Evolutionary conservation across 1,140 invertebrate species (phyloP).

Genomic region (Neodiprion virginianus): DNA sequence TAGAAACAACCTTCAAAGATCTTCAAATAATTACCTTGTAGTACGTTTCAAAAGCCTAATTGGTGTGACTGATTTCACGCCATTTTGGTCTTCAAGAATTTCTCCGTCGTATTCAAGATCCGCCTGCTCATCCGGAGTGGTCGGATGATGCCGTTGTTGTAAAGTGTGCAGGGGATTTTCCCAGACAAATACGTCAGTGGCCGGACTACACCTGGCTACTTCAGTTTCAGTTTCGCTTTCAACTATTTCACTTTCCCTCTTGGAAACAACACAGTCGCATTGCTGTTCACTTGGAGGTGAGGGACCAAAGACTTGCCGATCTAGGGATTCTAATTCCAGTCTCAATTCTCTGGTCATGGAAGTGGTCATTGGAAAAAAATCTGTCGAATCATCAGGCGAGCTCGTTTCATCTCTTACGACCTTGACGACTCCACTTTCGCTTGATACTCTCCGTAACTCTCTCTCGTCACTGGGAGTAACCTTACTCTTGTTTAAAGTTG

Average conservation of each 20-base stretch:
- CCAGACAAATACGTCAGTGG: conserved; percentile 76
- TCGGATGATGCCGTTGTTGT: conserved; percentile 54
- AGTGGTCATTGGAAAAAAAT: conserved; percentile 86
- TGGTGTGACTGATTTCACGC: conserved; percentile 70
- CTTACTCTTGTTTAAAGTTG: conserved; percentile 69
- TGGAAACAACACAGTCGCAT: conserved; percentile 51
- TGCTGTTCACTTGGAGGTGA: conserved; percentile 50
- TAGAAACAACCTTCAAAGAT: neutral
- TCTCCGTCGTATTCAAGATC: conserved; percentile 73
- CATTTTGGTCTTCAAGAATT: conserved; percentile 67
- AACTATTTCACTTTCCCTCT: conserved; percentile 47
- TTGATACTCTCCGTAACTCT: conserved; percentile 48
- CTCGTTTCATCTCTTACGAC: conserved; percentile 65
- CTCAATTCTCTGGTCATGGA: conserved; percentile 83
- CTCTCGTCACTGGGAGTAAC: conserved; percentile 49
- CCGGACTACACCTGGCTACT: conserved; percentile 54
- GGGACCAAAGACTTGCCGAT: conserved; percentile 72
- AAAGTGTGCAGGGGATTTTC: conserved; percentile 72
- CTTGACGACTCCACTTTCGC: conserved; percentile 47
- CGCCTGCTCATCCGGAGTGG: conserved; percentile 73
- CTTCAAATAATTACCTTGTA: conserved; percentile 35
- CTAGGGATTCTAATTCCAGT: conserved; percentile 81
- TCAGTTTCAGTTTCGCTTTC: conserved; percentile 56
- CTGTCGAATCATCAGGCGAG: conserved; percentile 78
- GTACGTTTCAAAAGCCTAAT: conserved; percentile 62